Evolutionary conservation across 2,113 vertebrate genomes (phyloP).

Genomic region (Oryzias woworae): DNA sequence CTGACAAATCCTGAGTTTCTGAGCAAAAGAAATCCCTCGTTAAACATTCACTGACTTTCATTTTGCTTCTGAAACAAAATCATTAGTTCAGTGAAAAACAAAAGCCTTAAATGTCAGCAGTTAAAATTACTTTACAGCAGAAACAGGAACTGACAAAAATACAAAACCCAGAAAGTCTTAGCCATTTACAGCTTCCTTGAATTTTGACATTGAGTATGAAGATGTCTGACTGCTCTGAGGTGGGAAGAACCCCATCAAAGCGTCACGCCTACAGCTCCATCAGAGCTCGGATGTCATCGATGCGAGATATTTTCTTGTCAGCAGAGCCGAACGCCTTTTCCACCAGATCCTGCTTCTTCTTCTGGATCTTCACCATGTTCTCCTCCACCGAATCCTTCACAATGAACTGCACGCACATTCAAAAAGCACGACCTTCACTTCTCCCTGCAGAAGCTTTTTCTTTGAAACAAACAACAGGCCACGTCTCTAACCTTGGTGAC

Average conservation of each 20-base stretch:
- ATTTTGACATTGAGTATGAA: too few species aligned
- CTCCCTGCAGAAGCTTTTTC: background rate
- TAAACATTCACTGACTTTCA: too few species aligned
- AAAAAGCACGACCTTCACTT: background rate
- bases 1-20: too few species aligned
- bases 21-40: too few species aligned
- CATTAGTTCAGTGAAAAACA: too few species aligned
- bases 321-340: constrained; percentile 83
- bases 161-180: too few species aligned
- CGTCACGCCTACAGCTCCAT: constrained; percentile 79
- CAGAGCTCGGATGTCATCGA: constrained; percentile 82
- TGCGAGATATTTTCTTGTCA: constrained; percentile 80
- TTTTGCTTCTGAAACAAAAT: too few species aligned
- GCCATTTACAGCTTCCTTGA: too few species aligned
- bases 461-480: background rate
- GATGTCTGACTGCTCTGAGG: too few species aligned
- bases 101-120: too few species aligned
- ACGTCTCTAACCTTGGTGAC: constrained; percentile 84
- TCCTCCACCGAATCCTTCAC: constrained; percentile 90
- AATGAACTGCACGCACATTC: constrained; percentile 80
- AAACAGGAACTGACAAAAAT: too few species aligned
- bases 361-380: constrained; percentile 91
- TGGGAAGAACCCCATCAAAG: background rate
- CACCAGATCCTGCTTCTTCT: constrained; percentile 84
- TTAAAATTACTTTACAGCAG: too few species aligned